Conservation (phyloP, 1,140 invertebrate species). For the Neuroterus valhalla region DNA sequence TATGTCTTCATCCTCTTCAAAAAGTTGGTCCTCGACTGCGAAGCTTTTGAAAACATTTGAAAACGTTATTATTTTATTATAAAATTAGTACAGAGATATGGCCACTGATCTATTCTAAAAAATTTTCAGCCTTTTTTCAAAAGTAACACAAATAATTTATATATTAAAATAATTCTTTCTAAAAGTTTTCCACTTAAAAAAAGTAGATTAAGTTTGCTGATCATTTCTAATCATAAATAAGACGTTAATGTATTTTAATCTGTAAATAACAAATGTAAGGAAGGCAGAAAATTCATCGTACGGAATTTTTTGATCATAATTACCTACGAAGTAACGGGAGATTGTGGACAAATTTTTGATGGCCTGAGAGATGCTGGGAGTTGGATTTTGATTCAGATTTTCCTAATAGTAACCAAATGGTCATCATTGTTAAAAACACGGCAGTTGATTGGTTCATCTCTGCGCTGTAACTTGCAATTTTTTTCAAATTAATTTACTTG, state of each 20-base stretch:
- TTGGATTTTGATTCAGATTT: slow-evolving; percentile 4
- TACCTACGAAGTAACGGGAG: slow-evolving; percentile 2
- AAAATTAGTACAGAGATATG: no score
- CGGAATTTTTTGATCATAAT: neutral
- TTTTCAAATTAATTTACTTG: no score
- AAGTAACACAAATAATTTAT: no score
- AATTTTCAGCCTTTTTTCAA: no score
- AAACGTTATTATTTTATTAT: neutral
- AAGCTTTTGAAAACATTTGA: neutral
- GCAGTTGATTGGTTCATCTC: neutral
- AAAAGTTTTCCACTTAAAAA: no score
- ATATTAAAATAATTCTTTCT: no score
- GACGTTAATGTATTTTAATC: no score
- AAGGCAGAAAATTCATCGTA: no score
- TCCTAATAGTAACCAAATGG: neutral
- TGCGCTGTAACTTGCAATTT: neutral
- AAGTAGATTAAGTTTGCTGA: no score
- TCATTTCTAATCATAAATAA: no score
- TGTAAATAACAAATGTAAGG: no score
- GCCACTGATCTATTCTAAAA: no score
- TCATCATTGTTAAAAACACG: slow-evolving; percentile 3
- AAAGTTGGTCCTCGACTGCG: slow-evolving; percentile 2
- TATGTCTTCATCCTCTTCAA: slow-evolving; percentile 13
- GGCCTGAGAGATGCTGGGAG: slow-evolving; percentile 4
- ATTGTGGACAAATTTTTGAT: neutral